Base-by-base conservation (phyloP, 2,888 invertebrate species). In the Ethmia dodecea region DNA sequence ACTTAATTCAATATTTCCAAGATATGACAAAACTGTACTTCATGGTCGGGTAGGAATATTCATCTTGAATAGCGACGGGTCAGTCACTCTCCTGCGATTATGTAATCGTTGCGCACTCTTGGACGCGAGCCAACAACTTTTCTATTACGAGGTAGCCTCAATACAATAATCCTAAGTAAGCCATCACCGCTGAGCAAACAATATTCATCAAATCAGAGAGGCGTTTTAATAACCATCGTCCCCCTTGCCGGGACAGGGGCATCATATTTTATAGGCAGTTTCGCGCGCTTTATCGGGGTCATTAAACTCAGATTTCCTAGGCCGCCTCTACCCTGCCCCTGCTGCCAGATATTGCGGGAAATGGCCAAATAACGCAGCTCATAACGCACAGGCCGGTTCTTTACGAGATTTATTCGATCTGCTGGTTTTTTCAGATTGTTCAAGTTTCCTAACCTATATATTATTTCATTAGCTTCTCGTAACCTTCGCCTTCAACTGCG, bases 221-320 rank as follows among this genome's bases (percentile, higher is more conserved):
- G 33, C 33, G 33, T 26, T 33, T 28, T 35, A 35, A 35, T 14
- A 29, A 24, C 30, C 29, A 4, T 18, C 18, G 6, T 2, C 12
- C 29, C 29, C 29, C 11, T 12, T 10, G 11, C 10, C 14, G n/a
- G 22, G 16, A 22, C 16, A n/a, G 6, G 9, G 42, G 55, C 44
- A 39, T 57, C 51, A 53, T 53, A 55, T 55, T 57, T 57, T 52
- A 57, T 52, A 42, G 48, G 51, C 51, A 46, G 49, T 57, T 53
- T 41, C 38, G 44, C 42, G 43, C 42, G 33, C 42, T 55, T 57
- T 47, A 49, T 52, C 40, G 41, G 14, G 37, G 42, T 38, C 46
- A 47, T 57, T 55, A 57, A 46, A 49, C 45, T 43, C 46, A 37
- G 47, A 45, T 53, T 49, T 43, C 44, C 41, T 31, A 28, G 35